Percentiles rank a stretch among this genome's conserved stretches.
Conservation (phyloP, 2,888 invertebrate species). For the Pristionchus fissidentatus region DNA sequence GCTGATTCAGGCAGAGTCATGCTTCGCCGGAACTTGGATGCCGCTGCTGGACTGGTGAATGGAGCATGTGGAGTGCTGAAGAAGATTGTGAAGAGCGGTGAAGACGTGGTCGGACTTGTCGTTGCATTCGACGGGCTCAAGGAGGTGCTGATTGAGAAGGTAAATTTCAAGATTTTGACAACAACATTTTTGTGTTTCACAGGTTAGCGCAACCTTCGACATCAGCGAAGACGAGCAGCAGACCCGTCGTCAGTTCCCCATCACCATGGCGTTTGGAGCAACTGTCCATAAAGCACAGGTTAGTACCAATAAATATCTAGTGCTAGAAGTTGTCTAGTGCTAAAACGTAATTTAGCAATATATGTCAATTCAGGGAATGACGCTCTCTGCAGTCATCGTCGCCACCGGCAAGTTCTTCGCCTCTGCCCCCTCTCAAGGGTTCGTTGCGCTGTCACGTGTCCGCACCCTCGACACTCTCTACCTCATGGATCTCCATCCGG, state of each 20-base stretch:
- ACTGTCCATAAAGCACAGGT: slow-evolving; percentile 53
- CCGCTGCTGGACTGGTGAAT: slow-evolving; percentile 45
- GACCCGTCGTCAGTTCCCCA: slow-evolving; percentile 50
- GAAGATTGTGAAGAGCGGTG: background rate
- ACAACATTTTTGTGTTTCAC: too few relatives aligned
- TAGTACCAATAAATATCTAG: too few relatives aligned
- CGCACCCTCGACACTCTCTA: too few relatives aligned
- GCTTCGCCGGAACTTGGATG: slow-evolving; percentile 50
- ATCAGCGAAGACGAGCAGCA: slow-evolving; percentile 3
- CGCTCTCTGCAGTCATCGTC: too few relatives aligned
- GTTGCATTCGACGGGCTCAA: background rate
- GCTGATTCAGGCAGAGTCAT: slow-evolving; percentile 49
- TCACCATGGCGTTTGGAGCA: slow-evolving; percentile 49
- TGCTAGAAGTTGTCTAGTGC: too few relatives aligned
- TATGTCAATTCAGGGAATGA: too few relatives aligned
- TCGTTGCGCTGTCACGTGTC: too few relatives aligned
- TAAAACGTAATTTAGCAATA: too few relatives aligned
- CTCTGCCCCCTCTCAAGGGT: too few relatives aligned
- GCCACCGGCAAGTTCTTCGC: too few relatives aligned
- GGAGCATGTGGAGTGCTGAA: slow-evolving; percentile 50
- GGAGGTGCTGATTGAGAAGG: slow-evolving; percentile 29
- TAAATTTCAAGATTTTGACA: too few relatives aligned
- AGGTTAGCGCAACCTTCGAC: background rate
- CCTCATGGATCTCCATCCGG: too few relatives aligned
- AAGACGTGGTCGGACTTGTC: background rate